Evolutionary conservation across 2,888 invertebrate species (phyloP).

Genomic region (Agriopis marginaria): DNA sequence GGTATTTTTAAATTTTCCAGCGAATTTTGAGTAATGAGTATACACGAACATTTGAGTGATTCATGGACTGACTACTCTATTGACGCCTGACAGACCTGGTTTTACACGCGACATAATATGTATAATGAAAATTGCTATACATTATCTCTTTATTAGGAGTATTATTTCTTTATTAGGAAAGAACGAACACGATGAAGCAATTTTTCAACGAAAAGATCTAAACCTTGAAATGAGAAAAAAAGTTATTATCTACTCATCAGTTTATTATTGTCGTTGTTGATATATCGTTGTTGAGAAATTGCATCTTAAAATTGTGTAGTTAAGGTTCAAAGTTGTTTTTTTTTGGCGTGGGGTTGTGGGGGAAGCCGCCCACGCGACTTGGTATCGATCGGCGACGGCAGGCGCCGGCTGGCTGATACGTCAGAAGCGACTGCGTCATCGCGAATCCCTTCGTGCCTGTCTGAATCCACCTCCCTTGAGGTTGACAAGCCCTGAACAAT

Average conservation of each 20-base stretch:
- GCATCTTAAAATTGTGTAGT: conserved; percentile 41
- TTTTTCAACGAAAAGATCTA: conserved; percentile 10
- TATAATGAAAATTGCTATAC: not conserved
- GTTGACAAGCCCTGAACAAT: conserved; percentile 39
- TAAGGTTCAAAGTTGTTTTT: conserved; percentile 62
- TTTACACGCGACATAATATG: conserved; percentile 2
- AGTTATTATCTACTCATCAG: conserved; percentile 34
- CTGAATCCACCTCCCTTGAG: conserved; percentile 57
- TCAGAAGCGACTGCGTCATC: conserved; percentile 76
- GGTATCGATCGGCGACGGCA: conserved; percentile 74
- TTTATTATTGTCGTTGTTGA: conserved; percentile 22
- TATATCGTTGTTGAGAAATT: conserved; percentile 40
- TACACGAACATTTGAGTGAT: conserved; percentile 1
- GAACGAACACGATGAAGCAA: conserved; percentile 9
- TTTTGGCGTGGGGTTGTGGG: conserved; percentile 56
- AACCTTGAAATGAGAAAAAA: conserved; percentile 33
- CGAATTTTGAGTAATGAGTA: conserved; percentile 11
- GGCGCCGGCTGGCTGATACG: conserved; percentile 71
- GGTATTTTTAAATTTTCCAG: conserved; percentile 23
- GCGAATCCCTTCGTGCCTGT: conserved; percentile 60
- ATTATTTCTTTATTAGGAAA: conserved; percentile 3
- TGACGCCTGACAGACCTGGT: not conserved
- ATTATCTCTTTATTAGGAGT: no score
- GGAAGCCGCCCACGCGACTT: conserved; percentile 72
- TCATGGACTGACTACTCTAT: conserved; percentile 15